These are phyloP conservation scores for Dinomys branickii DNA, from an alignment of 2,113 vertebrate species.

Conservation along the genomic window DNA sequence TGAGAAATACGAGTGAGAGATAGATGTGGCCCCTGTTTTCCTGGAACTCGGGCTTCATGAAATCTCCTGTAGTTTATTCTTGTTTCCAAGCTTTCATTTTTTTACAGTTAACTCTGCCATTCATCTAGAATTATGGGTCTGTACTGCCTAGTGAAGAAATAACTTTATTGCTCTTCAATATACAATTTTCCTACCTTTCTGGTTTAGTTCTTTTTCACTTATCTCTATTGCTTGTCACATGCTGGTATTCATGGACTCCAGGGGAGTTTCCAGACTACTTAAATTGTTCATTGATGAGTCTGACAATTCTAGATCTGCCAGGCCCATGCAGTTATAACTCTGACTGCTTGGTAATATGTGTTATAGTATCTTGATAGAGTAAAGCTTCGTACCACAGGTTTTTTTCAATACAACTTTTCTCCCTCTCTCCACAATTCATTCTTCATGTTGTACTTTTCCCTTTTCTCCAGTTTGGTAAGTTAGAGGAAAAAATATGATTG, in stretches of 20 bases:
- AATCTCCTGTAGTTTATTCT: not conserved
- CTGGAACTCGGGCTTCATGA: not conserved
- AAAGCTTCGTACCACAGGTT: not conserved
- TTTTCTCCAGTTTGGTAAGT: constrained; percentile 2
- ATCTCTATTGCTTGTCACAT: not conserved
- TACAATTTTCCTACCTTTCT: not conserved
- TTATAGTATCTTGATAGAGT: not conserved
- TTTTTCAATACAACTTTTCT: not conserved
- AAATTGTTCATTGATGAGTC: not conserved
- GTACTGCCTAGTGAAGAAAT: not conserved
- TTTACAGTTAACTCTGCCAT: not conserved
- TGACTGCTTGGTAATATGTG: not conserved
- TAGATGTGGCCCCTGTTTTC: not conserved
- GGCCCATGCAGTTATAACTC: not conserved
- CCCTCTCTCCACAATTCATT: not conserved
- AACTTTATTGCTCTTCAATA: not conserved
- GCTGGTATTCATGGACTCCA: not conserved
- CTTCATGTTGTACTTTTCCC: not conserved
- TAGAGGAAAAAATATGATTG: not conserved
- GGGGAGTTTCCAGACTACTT: not conserved
- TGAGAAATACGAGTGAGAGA: not conserved
- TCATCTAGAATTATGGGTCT: not conserved
- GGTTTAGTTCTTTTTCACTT: not conserved
- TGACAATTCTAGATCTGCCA: not conserved
- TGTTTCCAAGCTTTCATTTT: not conserved